phyloP scores from a whole-genome alignment of 2,888 invertebrate genomes.

The Amphipyra berbera region DNA sequence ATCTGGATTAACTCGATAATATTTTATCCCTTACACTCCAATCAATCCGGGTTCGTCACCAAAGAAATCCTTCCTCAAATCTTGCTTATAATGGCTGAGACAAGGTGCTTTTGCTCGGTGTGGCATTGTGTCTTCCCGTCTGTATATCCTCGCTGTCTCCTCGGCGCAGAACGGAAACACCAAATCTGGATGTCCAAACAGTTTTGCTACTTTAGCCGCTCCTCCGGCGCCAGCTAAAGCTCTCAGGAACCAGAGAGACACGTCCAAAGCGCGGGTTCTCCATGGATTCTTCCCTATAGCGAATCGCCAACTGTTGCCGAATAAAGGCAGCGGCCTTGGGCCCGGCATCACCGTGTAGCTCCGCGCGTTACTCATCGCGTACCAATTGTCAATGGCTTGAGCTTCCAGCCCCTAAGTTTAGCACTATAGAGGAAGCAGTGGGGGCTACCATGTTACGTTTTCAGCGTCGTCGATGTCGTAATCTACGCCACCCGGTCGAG shows the following conservation, averaged over 20 bases:
- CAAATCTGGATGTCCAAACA: conserved; percentile 94
- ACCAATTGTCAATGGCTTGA: conserved; percentile 71
- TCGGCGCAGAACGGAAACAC: conserved; percentile 93
- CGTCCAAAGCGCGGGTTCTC: conserved; percentile 88
- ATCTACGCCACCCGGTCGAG: conserved; percentile 70
- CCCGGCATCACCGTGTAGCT: conserved; percentile 93
- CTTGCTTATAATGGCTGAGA: conserved; percentile 92
- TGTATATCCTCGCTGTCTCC: conserved; percentile 92
- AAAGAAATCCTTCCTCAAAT: conserved; percentile 92
- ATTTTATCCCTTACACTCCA: conserved; percentile 91
- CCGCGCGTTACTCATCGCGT: conserved; percentile 83
- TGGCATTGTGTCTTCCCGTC: conserved; percentile 92
- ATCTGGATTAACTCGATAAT: background rate
- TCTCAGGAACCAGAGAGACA: conserved; percentile 86
- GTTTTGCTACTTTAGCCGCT: conserved; percentile 91
- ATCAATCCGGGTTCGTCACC: conserved; percentile 93
- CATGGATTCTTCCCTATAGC: conserved; percentile 88
- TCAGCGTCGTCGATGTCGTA: conserved; percentile 77
- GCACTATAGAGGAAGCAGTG: conserved; percentile 70
- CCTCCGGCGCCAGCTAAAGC: conserved; percentile 85
- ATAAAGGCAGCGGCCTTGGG: conserved; percentile 92
- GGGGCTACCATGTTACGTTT: conserved; percentile 81
- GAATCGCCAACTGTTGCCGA: conserved; percentile 95
- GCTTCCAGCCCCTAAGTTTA: conserved; percentile 75
- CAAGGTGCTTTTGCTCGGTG: conserved; percentile 94